These are phyloP conservation scores for Gymnothorax reevesii DNA, from an alignment of 2,797 vertebrate species.

Conservation along the genomic window DNA sequence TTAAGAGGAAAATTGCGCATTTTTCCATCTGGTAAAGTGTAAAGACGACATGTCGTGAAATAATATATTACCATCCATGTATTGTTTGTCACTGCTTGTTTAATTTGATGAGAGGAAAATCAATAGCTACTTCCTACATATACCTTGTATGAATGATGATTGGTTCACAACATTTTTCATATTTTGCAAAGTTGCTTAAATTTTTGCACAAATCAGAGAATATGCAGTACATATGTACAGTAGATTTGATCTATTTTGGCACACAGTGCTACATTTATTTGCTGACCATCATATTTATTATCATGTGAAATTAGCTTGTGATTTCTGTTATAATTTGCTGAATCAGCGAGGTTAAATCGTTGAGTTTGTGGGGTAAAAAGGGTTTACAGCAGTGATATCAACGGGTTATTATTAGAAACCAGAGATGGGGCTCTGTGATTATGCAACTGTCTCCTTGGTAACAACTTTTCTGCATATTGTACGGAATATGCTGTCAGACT, in stretches of 20 bases:
- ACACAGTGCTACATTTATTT: background rate
- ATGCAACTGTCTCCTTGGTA: constrained; percentile 35
- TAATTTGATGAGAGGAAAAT: background rate
- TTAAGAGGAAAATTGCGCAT: background rate
- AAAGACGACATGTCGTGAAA: background rate
- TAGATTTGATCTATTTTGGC: no score
- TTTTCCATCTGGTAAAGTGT: constrained; percentile 7
- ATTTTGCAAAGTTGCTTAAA: background rate
- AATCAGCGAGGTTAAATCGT: background rate
- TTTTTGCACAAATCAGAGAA: no score
- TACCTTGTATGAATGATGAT: background rate
- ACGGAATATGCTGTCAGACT: constrained; percentile 21
- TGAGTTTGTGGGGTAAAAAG: background rate
- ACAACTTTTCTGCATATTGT: constrained; percentile 28
- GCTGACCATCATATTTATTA: background rate
- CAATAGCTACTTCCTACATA: background rate
- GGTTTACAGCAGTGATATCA: constrained; percentile 7
- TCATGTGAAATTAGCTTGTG: background rate
- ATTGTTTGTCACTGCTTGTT: background rate
- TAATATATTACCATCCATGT: constrained; percentile 9
- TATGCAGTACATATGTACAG: no score
- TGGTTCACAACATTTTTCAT: background rate
- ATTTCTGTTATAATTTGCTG: background rate
- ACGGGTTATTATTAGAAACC: constrained; percentile 17
- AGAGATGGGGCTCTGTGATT: constrained; percentile 14